phyloP scores from a whole-genome alignment of 2,113 vertebrate species.

The Tupaia tana region DNA sequence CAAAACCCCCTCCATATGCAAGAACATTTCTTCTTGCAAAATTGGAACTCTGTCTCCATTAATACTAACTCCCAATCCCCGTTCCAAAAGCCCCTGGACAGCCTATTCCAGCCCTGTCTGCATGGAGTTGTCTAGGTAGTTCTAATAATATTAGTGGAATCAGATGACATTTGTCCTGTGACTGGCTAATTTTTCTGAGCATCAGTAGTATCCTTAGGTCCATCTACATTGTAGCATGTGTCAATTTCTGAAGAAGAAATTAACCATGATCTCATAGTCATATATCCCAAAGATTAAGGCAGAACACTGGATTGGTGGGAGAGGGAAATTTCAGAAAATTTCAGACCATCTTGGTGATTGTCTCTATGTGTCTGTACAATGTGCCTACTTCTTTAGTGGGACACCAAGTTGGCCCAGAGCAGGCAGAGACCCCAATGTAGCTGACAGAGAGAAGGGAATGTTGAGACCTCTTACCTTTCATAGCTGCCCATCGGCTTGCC shows the following conservation, averaged over 20 bases:
- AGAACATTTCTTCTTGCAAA: not conserved
- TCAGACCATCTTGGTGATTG: accelerated
- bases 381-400: not conserved
- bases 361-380: not conserved
- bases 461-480: accelerated
- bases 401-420: not conserved
- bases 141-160: not conserved
- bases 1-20: not conserved
- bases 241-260: not conserved
- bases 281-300: not conserved
- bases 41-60: not conserved
- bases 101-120: not conserved
- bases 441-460: not conserved
- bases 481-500: no score
- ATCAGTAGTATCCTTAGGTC: not conserved
- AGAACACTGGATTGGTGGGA: accelerated
- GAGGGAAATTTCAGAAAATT: accelerated
- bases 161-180: not conserved
- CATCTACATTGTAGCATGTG: accelerated
- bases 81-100: not conserved
- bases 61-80: not conserved
- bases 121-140: not conserved
- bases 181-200: not conserved
- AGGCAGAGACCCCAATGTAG: accelerated
- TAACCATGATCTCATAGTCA: not conserved